These are phyloP conservation scores for Agrochola litura DNA, from an alignment of 2,888 invertebrate genomes.

Conservation along the genomic window DNA sequence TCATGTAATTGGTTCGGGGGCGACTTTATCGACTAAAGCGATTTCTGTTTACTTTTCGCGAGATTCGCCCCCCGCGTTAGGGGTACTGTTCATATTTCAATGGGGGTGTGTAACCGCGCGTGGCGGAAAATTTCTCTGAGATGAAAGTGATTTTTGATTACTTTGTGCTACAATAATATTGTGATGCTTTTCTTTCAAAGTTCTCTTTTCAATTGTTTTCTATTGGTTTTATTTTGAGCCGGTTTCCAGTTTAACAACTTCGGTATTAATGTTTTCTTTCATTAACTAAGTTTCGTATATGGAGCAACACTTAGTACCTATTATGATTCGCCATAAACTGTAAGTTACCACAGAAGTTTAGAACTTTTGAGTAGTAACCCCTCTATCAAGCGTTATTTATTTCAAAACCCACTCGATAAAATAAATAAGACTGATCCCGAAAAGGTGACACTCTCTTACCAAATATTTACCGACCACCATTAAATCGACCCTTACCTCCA, in stretches of 20 bases:
- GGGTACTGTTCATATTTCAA: conserved; percentile 32
- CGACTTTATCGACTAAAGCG: conserved; percentile 31
- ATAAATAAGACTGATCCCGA: background rate
- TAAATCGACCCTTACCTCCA: conserved; percentile 2
- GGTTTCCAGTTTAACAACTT: conserved; percentile 10
- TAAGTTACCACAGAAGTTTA: too few species aligned
- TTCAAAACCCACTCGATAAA: too few species aligned
- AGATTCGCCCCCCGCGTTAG: conserved; percentile 14
- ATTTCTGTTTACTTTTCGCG: conserved; percentile 49
- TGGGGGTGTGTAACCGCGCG: conserved; percentile 5
- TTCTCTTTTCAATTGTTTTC: conserved; percentile 20
- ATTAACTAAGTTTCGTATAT: background rate
- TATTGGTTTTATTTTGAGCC: background rate
- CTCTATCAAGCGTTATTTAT: background rate
- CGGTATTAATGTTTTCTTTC: background rate
- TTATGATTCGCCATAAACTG: background rate
- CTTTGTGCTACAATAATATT: conserved; percentile 41
- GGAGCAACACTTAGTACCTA: too few species aligned
- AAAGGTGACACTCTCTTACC: background rate
- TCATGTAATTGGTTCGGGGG: conserved; percentile 49
- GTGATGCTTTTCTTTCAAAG: conserved; percentile 24
- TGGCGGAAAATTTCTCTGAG: conserved; percentile 10
- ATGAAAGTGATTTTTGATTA: conserved; percentile 49
- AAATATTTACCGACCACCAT: conserved; percentile 28
- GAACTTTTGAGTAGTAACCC: background rate